Conservation (phyloP, 2,797 vertebrate genomes). For the Cuniculus paca region DNA sequence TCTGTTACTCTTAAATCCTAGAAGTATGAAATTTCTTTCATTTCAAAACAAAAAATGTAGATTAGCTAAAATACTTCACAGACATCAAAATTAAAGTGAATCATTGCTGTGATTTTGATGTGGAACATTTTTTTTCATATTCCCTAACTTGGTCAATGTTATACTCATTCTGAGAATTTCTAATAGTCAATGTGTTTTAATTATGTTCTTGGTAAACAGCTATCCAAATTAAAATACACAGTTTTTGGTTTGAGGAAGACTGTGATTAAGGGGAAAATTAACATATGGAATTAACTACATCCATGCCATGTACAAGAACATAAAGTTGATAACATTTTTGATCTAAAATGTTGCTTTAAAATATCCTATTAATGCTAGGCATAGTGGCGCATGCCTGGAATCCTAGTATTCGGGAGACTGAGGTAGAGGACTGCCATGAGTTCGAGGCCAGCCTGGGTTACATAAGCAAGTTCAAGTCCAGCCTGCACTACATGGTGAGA, state of each 20-base stretch:
- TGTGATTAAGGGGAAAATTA: slow-evolving; percentile 16
- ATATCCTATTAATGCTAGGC: background rate
- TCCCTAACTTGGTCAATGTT: slow-evolving; percentile 13
- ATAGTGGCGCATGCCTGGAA: no score
- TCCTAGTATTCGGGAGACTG: no score
- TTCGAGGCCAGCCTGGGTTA: no score
- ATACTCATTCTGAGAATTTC: slow-evolving; percentile 2
- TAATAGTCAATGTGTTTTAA: background rate
- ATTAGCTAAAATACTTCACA: background rate
- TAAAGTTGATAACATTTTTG: background rate
- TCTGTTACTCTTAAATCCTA: background rate
- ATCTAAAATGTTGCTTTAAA: background rate
- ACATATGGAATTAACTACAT: background rate
- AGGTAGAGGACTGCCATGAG: no score
- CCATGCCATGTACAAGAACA: slow-evolving; percentile 47
- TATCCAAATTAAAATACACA: slow-evolving; percentile 38
- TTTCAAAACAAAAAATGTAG: background rate
- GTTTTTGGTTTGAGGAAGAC: background rate
- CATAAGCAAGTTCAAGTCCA: no score
- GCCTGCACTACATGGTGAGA: no score
- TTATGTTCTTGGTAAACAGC: slow-evolving; percentile 4
- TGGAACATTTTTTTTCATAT: background rate
- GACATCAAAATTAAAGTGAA: background rate
- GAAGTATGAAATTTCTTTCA: slow-evolving; percentile 1
- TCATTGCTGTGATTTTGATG: background rate